Percentiles rank a stretch among this genome's conserved stretches.
These are phyloP conservation scores for Cololabis saira DNA, from an alignment of 2,113 vertebrate species.

Conservation along the genomic window DNA sequence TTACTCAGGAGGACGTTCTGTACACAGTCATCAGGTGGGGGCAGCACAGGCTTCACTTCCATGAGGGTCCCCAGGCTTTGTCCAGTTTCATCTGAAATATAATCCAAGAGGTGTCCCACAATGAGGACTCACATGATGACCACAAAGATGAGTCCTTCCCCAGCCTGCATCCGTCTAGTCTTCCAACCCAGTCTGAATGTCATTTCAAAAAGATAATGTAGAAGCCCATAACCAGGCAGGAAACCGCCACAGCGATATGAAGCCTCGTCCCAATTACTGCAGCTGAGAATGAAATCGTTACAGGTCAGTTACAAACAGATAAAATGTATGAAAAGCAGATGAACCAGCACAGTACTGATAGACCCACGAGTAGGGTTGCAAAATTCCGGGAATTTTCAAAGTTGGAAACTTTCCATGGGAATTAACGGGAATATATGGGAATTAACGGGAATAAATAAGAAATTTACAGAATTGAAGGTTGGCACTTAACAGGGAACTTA, in stretches of 20 bases:
- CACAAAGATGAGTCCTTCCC: slow-evolving; percentile 32
- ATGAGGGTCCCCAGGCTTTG: slow-evolving; percentile 29
- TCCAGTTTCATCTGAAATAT: slow-evolving; percentile 28
- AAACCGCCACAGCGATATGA: slow-evolving; percentile 87
- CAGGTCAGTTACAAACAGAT: neutral
- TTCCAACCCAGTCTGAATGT: slow-evolving; percentile 51
- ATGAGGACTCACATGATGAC: slow-evolving; percentile 31
- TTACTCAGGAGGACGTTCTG: slow-evolving; percentile 28
- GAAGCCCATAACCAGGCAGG: slow-evolving; percentile 90
- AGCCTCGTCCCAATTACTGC: slow-evolving; percentile 93
- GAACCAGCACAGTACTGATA: no score
- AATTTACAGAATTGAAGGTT: no score
- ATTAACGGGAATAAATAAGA: no score
- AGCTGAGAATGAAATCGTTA: slow-evolving; percentile 71
- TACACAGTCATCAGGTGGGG: slow-evolving; percentile 53
- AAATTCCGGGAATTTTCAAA: no score
- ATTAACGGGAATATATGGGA: no score
- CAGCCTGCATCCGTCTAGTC: slow-evolving; percentile 32
- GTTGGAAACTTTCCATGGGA: no score
- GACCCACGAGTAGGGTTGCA: no score
- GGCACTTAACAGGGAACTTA: no score
- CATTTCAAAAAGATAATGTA: slow-evolving; percentile 93
- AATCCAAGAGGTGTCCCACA: slow-evolving; percentile 49
- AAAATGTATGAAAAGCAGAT: neutral
- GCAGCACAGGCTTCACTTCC: slow-evolving; percentile 51